Evolutionary conservation across 2,113 vertebrate species (phyloP).

Genomic region (Onychostruthus taczanowskii): DNA sequence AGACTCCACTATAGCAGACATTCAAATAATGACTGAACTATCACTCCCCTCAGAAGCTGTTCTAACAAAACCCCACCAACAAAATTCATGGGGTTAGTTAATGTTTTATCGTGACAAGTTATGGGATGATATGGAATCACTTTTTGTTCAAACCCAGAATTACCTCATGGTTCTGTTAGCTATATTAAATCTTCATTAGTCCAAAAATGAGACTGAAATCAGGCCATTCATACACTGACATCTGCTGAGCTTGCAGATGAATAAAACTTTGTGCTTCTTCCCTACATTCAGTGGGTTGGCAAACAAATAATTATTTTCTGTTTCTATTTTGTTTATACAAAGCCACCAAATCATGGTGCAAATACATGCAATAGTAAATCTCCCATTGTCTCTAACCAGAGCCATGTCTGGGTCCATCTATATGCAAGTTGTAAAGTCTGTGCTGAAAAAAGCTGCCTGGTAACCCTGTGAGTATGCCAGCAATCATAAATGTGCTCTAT

Average conservation of each 20-base stretch:
- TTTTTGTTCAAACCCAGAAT: slow-evolving; percentile 43
- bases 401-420: slow-evolving; percentile 10
- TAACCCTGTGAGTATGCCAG: slow-evolving; percentile 21
- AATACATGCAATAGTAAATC: slow-evolving; percentile 50
- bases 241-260: slow-evolving; percentile 69
- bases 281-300: slow-evolving; percentile 42
- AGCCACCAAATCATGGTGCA: slow-evolving; percentile 27
- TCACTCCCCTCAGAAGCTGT: slow-evolving; percentile 5
- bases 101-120: slow-evolving; percentile 9
- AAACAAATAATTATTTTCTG: slow-evolving; percentile 69
- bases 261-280: slow-evolving; percentile 67
- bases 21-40: slow-evolving; percentile 24
- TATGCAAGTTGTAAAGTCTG: slow-evolving; percentile 19
- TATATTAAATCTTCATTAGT: slow-evolving; percentile 56
- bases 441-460: slow-evolving; percentile 12
- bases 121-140: slow-evolving; percentile 35
- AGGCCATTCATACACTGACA: slow-evolving; percentile 64
- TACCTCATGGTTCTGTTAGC: slow-evolving; percentile 29
- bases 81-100: slow-evolving; percentile 11
- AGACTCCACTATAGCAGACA: slow-evolving; percentile 20
- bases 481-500: not conserved
- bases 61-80: slow-evolving; percentile 7
- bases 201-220: slow-evolving; percentile 56
- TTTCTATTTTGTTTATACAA: slow-evolving; percentile 34
- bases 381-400: slow-evolving; percentile 4